Evolutionary conservation across 2,113 vertebrate species (phyloP).

Genomic region (Gavialis gangeticus): DNA sequence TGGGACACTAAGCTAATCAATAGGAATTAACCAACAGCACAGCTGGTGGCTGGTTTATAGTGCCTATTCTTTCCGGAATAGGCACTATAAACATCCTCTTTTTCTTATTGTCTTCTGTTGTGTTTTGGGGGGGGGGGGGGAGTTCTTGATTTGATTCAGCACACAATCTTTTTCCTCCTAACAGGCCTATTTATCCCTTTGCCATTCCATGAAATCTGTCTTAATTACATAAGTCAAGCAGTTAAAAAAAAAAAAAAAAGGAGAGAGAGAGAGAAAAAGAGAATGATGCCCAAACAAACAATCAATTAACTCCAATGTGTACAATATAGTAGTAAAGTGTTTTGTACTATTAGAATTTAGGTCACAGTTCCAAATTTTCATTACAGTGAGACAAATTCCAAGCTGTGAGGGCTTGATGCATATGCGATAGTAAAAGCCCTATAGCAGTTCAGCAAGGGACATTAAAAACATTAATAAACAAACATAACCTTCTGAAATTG

Average conservation of each 20-base stretch:
- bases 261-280: too few species aligned
- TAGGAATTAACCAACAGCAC: neutral
- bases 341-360: conserved; percentile 47
- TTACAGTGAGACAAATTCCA: conserved; percentile 42
- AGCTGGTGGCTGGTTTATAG: neutral
- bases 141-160: neutral
- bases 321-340: neutral
- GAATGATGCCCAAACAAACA: neutral
- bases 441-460: conserved; percentile 15
- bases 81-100: neutral
- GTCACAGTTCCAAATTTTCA: conserved; percentile 35
- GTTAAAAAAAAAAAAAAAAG: conserved; percentile 29
- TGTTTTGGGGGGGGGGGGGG: neutral
- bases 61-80: neutral
- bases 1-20: neutral
- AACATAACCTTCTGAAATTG: conserved; percentile 19
- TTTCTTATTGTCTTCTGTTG: too few species aligned
- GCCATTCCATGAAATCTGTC: neutral
- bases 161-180: neutral
- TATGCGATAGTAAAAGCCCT: conserved; percentile 32
- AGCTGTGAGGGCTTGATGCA: conserved; percentile 24
- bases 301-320: neutral
- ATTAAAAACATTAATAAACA: conserved; percentile 67
- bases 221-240: neutral
- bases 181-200: neutral